Conservation (phyloP, 2,113 vertebrate species). For the Scytalopus superciliaris region DNA sequence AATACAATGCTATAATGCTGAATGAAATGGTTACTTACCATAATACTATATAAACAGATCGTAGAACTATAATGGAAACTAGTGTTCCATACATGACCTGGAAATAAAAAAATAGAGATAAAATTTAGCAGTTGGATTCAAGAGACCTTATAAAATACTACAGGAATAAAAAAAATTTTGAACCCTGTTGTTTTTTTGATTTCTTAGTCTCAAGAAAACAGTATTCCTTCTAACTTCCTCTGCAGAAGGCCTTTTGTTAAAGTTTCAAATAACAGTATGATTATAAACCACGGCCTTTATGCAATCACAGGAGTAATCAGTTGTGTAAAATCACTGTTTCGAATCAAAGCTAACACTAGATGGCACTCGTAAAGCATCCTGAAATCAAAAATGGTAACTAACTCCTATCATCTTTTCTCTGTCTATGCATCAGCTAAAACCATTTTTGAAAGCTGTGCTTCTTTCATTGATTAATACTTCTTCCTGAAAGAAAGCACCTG, state of each 20-base stretch:
- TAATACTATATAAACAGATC: constrained; percentile 94
- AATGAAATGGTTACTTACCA: constrained; percentile 80
- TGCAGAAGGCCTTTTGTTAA: background rate
- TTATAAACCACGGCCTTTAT: background rate
- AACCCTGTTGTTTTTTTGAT: background rate
- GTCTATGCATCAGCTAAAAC: background rate
- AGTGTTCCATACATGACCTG: constrained; percentile 95
- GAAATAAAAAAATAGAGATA: background rate
- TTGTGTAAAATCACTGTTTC: background rate
- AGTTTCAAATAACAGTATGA: background rate
- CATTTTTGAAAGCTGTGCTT: background rate
- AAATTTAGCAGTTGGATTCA: background rate
- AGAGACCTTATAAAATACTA: background rate
- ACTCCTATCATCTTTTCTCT: background rate
- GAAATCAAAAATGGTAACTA: background rate
- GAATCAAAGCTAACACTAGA: constrained; percentile 11
- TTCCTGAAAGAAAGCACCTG: background rate
- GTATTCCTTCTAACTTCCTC: background rate
- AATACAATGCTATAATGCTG: background rate
- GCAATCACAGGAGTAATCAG: background rate
- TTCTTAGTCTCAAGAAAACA: background rate
- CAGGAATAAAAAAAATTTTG: background rate
- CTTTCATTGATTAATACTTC: background rate
- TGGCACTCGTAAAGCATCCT: background rate
- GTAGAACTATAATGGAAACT: constrained; percentile 88